These are phyloP conservation scores for Sciurus niger DNA, from an alignment of 2,113 vertebrate genomes.

Conservation along the genomic window DNA sequence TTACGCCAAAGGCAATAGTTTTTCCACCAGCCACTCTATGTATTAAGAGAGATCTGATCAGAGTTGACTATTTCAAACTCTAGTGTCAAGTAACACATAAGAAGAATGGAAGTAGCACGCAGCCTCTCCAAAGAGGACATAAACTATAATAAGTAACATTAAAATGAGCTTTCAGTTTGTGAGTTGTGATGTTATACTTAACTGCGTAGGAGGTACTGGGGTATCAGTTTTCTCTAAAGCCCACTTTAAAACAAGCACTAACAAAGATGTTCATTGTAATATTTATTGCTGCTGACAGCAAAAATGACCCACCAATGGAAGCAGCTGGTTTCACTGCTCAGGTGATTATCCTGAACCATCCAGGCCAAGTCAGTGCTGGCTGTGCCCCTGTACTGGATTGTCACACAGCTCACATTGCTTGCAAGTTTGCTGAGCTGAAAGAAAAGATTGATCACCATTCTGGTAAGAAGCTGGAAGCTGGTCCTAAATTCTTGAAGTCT, in stretches of 20 bases:
- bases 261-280: too few species aligned
- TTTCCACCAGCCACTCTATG: not conserved
- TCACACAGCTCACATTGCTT: constrained; percentile 87
- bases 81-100: not conserved
- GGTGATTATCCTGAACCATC: too few species aligned
- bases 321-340: too few species aligned
- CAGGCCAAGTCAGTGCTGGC: too few species aligned
- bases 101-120: not conserved
- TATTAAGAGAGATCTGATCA: not conserved
- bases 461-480: constrained; percentile 96
- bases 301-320: too few species aligned
- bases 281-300: too few species aligned
- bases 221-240: not conserved
- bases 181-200: not conserved
- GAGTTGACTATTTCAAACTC: not conserved
- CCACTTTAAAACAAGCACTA: not conserved
- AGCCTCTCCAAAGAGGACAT: not conserved
- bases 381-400: constrained; percentile 64
- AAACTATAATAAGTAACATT: not conserved
- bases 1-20: not conserved
- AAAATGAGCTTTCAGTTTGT: not conserved
- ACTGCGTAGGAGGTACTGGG: not conserved
- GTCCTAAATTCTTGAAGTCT: constrained; percentile 94
- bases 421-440: constrained; percentile 95
- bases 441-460: constrained; percentile 96